Percentiles rank a stretch among this genome's conserved stretches.
phyloP scores from a whole-genome alignment of 2,797 vertebrate genomes.

The Protosalanx chinensis region DNA sequence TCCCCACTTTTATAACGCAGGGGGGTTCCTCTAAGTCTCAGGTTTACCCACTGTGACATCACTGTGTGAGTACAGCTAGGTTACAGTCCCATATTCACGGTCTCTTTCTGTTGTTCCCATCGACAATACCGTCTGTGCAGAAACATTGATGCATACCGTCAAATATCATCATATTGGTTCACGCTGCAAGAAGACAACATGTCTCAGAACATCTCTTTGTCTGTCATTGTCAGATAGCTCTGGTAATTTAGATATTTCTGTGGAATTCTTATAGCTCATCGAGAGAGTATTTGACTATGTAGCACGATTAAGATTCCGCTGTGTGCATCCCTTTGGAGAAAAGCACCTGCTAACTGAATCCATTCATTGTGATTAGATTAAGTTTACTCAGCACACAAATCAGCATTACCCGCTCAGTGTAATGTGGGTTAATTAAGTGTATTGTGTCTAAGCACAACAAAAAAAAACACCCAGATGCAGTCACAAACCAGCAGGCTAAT shows the following conservation, averaged over 20 bases:
- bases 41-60: neutral
- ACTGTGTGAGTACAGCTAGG: neutral
- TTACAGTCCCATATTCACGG: neutral
- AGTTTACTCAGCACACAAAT: neutral
- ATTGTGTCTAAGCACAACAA: neutral
- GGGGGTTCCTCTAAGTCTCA: neutral
- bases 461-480: neutral
- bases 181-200: neutral
- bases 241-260: too few species aligned
- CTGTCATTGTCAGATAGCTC: neutral
- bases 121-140: neutral
- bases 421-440: neutral
- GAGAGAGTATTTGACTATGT: too few species aligned
- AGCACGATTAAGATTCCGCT: too few species aligned
- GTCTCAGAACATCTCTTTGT: neutral
- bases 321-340: too few species aligned
- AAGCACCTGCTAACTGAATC: too few species aligned
- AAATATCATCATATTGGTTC: neutral
- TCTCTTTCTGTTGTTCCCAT: neutral
- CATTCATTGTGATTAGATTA: neutral
- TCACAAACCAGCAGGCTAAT: constrained; percentile 1
- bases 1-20: constrained; percentile 6
- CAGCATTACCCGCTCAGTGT: neutral
- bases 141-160: neutral
- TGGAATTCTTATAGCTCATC: too few species aligned